Evolutionary conservation across 2,797 vertebrate species (phyloP), one percentile per base, ranked within the genome.

Genomic region (Girardinus metallicus): DNA sequence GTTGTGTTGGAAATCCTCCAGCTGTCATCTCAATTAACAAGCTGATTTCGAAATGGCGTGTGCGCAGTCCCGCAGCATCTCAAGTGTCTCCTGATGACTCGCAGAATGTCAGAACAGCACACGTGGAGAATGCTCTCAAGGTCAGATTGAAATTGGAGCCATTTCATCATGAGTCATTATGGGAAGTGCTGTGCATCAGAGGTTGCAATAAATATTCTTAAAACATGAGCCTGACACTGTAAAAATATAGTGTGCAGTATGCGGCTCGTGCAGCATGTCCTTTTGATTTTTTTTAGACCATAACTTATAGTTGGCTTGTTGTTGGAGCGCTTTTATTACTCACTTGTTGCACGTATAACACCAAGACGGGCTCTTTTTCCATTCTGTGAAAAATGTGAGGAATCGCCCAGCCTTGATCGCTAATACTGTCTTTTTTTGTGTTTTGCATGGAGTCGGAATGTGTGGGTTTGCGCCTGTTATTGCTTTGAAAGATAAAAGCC

Each of bases 81-180:
- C 2, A 18, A 88, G 85, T 79, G 90, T 88, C 87, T 88, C 85
- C 78, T 31, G 82, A 88, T 84, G 83, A 89, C 41, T 71, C 13
- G 12, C 78, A 73, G 83, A 80, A 85, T 82, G 78, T 91, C 86
- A 62, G 81, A 73, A 26, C 79, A 5, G 74, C 57, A 76, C 79
- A 31, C 57, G 77, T 86, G 70, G 83, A 86, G 82, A 89, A 84
- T 64, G 12, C 66, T 81, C 80, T 91, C 92, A 94, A 94, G 95
- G 95, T 95, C 91, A 90, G 85, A 85, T 86, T 85, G 84, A 91
- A 93, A 94, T 88, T 90, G 90, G 88, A 93, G 74, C 91, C 79
- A 82, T 94, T 93, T 94, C 89, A 91, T 92, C 88, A 88, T 78
- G 86, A 92, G 77, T 87, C 90, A 87, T 90, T 87, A 91, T 86